phyloP scores from a whole-genome alignment of 2,113 vertebrate species.

The Tursiops truncatus region DNA sequence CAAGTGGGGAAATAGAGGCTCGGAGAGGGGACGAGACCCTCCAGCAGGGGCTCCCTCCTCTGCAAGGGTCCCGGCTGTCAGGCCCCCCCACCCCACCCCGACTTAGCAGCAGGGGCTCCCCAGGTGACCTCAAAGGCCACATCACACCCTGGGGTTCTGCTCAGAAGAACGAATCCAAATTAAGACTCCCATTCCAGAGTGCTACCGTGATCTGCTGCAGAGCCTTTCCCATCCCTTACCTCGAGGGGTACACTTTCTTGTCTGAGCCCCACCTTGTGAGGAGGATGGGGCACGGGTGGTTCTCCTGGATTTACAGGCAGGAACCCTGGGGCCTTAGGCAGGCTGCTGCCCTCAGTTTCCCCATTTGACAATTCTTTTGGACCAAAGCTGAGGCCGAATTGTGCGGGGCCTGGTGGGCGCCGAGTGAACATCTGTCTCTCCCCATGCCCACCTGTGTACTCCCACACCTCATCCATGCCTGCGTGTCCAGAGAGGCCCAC shows the following conservation, averaged over 20 bases:
- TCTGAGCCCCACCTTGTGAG: not conserved
- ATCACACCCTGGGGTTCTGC: too few relatives aligned
- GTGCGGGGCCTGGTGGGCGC: not conserved
- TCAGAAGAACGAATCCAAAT: not conserved
- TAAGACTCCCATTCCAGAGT: not conserved
- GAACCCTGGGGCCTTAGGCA: not conserved
- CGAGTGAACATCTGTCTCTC: accelerated
- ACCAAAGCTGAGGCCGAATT: not conserved
- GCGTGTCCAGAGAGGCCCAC: not conserved
- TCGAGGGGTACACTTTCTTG: not conserved
- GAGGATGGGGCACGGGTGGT: not conserved
- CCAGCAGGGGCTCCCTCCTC: not conserved
- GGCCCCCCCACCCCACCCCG: not conserved
- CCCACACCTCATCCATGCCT: not conserved
- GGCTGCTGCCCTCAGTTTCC: not conserved
- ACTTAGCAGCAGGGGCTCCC: not conserved
- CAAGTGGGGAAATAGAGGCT: not conserved
- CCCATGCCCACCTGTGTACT: not conserved
- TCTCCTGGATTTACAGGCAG: not conserved
- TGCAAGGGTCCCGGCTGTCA: not conserved
- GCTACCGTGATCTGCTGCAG: accelerated
- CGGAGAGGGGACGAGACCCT: not conserved
- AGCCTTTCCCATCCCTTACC: not conserved
- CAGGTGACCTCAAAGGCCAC: not conserved
- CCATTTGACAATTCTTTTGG: not conserved